Percentiles rank a stretch among this genome's conserved stretches.
Conservation (phyloP, 1,140 invertebrate species). For the Doryteuthis pealeii region DNA sequence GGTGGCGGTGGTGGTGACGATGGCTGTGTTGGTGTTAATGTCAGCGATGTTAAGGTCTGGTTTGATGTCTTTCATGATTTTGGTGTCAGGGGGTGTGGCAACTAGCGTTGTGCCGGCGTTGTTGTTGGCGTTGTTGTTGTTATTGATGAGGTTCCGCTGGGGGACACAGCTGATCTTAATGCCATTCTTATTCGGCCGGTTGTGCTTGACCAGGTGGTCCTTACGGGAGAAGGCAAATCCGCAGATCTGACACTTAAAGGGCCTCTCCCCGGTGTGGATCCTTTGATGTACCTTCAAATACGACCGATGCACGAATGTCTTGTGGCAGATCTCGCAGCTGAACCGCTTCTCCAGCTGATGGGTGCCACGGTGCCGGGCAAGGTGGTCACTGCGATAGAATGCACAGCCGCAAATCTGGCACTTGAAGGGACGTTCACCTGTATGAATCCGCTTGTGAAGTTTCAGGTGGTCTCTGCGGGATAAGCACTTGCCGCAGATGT, state of each 20-base stretch:
- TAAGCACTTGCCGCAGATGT: conserved; percentile 23
- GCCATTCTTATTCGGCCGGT: background rate
- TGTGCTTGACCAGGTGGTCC: conserved; percentile 4
- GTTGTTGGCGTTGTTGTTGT: background rate
- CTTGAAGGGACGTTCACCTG: conserved; percentile 57
- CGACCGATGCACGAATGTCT: conserved; percentile 29
- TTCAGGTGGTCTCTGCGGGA: conserved; percentile 28
- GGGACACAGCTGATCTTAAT: conserved; percentile 1
- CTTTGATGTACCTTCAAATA: conserved; percentile 71
- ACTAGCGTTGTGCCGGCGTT: background rate
- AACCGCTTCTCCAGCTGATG: conserved; percentile 95
- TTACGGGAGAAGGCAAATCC: conserved; percentile 95
- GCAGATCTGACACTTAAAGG: conserved; percentile 84
- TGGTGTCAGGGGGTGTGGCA: background rate
- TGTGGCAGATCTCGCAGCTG: conserved; percentile 82
- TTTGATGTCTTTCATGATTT: background rate
- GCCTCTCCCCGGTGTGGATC: conserved; percentile 83
- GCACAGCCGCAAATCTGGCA: conserved; percentile 75
- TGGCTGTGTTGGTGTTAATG: background rate
- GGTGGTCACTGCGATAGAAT: conserved; percentile 86
- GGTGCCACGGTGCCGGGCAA: conserved; percentile 84
- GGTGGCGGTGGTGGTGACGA: background rate
- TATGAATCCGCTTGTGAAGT: conserved; percentile 64
- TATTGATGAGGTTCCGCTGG: background rate
- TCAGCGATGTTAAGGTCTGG: background rate